Percentiles rank a stretch among this genome's conserved stretches.
phyloP scores from a whole-genome alignment of 2,113 vertebrate genomes.

The Elaphurus davidianus region DNA sequence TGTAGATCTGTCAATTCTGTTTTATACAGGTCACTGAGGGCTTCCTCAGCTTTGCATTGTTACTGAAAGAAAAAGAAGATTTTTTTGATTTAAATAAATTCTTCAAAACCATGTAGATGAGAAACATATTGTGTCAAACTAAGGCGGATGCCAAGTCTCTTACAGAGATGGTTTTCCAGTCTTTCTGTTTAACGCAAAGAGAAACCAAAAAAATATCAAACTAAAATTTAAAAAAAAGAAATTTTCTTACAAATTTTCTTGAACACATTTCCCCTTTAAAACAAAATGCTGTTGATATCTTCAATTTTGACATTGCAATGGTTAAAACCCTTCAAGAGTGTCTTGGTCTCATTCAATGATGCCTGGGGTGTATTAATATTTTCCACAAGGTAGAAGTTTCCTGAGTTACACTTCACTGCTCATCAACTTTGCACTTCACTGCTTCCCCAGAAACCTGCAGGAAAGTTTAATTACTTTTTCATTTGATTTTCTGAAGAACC shows the following conservation, averaged over 20 bases:
- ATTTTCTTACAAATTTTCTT: background rate
- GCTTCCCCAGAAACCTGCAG: background rate
- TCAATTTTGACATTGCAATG: background rate
- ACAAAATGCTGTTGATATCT: background rate
- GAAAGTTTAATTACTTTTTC: conserved; percentile 52
- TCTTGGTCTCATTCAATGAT: background rate
- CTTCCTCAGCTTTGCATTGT: conserved; percentile 86
- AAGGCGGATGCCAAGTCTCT: background rate
- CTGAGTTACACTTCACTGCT: background rate
- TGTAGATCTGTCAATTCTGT: conserved; percentile 93
- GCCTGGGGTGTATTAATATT: background rate
- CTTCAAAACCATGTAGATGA: background rate
- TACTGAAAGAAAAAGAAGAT: conserved; percentile 81
- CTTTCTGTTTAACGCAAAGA: background rate
- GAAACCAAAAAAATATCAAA: background rate
- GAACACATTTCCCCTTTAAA: background rate
- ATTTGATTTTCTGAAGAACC: background rate
- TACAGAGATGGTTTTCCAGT: background rate
- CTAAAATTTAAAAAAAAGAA: background rate
- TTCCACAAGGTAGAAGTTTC: background rate
- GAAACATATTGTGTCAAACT: background rate
- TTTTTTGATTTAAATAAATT: background rate
- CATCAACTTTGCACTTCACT: background rate
- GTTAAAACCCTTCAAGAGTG: background rate
- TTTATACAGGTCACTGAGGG: conserved; percentile 89